Base-by-base conservation (phyloP, 1,140 invertebrate species). In the Ptiloglossa arizonensis region DNA sequence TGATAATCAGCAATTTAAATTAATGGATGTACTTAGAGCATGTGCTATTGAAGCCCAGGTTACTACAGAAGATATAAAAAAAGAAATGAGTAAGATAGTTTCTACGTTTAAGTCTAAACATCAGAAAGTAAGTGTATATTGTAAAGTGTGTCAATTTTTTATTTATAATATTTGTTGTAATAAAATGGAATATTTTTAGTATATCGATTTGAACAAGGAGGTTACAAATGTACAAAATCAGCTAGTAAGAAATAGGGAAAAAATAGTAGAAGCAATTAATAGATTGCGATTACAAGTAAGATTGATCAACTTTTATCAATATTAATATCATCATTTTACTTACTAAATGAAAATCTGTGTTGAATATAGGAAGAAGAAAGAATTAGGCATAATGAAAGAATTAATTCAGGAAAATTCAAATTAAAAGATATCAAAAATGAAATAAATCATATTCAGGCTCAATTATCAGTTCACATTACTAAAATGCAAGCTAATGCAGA, bases 11-110 rank as follows among this genome's bases (percentile, higher is more conserved):
- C 90, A 92, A 66, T 92, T 90, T 56, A 86, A 85, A 29, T 87
- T 89, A 70, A 93, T 92, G 91, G 90, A 90, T 82, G 88, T 92
- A 87, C 91, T 91, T 68, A 82, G 89, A 82, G 52, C 91, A 19
- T 92, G 91, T 32, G 91, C 91, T 41, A 88, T 91, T 5, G 91
- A 92, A 76, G 90, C 89, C 27, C 92, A 93, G 87, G 87, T 90
- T 44, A 88, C 90, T 22, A 90, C 89, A 22, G 90, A 93, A 86
- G 91, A 92, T 79, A 89, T 93, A n/a, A 82, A 80, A 6, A 91
- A 93, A 81, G 91, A 91, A 86, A 87, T 90, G 29, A 86, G 82
- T 57, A 74, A 77, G 3, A 81, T 92, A 67, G 78, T 89, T 72
- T 85, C 75, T 5, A 88, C 86, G 69, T 90, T 93, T 46, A 86